Conservation (phyloP, 37 sponge, comb jelly and placozoan species). For the Bolinopsis microptera region DNA sequence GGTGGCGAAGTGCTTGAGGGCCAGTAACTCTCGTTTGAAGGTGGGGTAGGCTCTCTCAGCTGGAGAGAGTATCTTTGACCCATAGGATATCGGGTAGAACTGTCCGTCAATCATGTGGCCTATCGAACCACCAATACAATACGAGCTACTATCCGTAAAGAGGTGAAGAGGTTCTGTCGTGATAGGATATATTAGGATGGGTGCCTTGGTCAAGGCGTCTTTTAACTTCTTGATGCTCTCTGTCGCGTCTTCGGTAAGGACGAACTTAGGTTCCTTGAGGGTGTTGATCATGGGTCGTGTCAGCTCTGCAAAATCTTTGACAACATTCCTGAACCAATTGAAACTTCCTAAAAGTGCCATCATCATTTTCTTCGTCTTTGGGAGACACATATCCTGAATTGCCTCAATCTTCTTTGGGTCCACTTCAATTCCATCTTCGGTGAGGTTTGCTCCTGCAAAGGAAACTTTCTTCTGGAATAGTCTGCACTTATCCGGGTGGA, state of each 20-base stretch:
- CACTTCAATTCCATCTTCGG: not conserved
- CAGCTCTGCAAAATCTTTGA: not conserved
- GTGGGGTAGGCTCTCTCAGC: not conserved
- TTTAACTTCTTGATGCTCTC: not conserved
- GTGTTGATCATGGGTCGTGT: not conserved
- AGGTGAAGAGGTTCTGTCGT: not conserved
- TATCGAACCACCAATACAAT: not conserved
- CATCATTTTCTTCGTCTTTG: not conserved
- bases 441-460: not conserved
- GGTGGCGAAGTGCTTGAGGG: not conserved
- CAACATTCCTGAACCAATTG: not conserved
- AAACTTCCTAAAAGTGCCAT: not conserved
- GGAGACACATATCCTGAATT: not conserved
- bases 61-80: not conserved
- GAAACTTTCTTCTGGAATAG: not conserved
- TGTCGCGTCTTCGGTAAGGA: not conserved
- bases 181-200: not conserved
- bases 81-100: not conserved
- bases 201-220: not conserved
- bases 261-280: not conserved
- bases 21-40: conserved; percentile 3
- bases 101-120: not conserved
- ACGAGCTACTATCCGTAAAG: not conserved
- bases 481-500: not conserved
- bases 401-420: not conserved